phyloP scores from a whole-genome alignment of 2,797 vertebrate species.

The Dendrocincla tyrannina region DNA sequence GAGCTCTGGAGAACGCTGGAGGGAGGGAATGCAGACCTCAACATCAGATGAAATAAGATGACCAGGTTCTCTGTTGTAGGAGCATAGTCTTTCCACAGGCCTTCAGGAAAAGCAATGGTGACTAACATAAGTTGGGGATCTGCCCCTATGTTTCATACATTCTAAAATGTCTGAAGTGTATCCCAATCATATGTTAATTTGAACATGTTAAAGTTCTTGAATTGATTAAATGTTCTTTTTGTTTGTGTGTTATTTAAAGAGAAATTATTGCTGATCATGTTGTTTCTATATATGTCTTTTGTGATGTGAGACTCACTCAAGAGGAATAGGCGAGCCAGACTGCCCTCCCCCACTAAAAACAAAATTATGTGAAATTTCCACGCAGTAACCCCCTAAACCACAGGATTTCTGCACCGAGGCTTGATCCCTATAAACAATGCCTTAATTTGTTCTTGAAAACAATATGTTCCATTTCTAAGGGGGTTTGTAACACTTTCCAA shows the following conservation, averaged over 20 bases:
- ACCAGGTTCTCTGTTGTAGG: background rate
- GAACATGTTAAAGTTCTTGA: conserved; percentile 71
- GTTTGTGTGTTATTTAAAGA: conserved; percentile 76
- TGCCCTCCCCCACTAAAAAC: conserved; percentile 71
- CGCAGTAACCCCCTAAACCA: background rate
- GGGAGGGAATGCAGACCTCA: background rate
- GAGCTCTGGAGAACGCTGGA: background rate
- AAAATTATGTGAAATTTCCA: background rate
- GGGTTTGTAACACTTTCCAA: background rate
- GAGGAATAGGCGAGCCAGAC: conserved; percentile 85
- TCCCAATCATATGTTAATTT: conserved; percentile 68
- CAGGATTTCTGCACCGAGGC: conserved; percentile 14
- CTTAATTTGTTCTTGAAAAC: background rate
- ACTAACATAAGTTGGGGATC: background rate
- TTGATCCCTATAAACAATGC: background rate
- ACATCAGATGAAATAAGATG: background rate
- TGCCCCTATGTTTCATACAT: conserved; percentile 56
- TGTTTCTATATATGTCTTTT: conserved; percentile 79
- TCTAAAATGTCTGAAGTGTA: conserved; percentile 72
- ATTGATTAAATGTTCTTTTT: conserved; percentile 74
- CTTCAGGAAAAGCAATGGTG: background rate
- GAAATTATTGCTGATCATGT: conserved; percentile 75
- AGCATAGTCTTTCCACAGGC: background rate
- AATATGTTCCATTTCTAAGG: background rate
- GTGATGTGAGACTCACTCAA: conserved; percentile 85